Conservation (phyloP, 1,140 invertebrate species). For the Heliothis virescens region DNA sequence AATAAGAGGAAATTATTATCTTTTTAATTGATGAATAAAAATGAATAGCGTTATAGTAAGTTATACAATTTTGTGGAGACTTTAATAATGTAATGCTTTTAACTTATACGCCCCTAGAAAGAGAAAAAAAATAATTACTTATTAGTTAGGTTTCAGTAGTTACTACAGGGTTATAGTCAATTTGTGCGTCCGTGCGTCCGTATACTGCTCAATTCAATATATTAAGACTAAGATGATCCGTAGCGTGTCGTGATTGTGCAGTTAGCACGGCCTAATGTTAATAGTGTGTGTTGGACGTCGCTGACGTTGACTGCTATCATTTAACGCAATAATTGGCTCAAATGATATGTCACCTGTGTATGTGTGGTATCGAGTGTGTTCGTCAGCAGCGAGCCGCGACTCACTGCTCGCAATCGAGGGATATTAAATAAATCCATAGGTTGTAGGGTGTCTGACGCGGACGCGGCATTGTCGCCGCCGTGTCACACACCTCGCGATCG, state of each 20-base stretch:
- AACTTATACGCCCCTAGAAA: constrained; percentile 78
- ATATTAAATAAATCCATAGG: constrained; percentile 43
- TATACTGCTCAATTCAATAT: constrained; percentile 83
- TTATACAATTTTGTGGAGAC: constrained; percentile 83
- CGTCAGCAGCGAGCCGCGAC: neutral
- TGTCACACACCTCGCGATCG: constrained; percentile 18
- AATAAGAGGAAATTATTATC: constrained; percentile 71
- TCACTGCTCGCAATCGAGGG: constrained; percentile 4
- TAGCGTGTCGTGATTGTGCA: constrained; percentile 67
- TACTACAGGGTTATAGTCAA: constrained; percentile 80
- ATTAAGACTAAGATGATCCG: constrained; percentile 74
- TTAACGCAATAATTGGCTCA: constrained; percentile 54
- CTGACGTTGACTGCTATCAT: constrained; percentile 60
- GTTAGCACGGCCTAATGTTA: constrained; percentile 74
- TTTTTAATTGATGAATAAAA: constrained; percentile 75
- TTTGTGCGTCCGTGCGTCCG: constrained; percentile 82
- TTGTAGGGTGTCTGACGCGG: constrained; percentile 14
- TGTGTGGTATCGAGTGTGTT: constrained; percentile 23
- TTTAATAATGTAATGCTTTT: constrained; percentile 82
- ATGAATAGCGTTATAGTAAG: constrained; percentile 75
- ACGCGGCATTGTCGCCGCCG: constrained; percentile 1
- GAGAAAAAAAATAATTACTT: constrained; percentile 74
- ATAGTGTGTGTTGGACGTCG: constrained; percentile 63
- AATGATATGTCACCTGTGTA: constrained; percentile 45
- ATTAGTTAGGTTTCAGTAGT: constrained; percentile 80